Evolutionary conservation across 2,888 invertebrate genomes (phyloP).

Genomic region (Melieria crassipennis): DNA sequence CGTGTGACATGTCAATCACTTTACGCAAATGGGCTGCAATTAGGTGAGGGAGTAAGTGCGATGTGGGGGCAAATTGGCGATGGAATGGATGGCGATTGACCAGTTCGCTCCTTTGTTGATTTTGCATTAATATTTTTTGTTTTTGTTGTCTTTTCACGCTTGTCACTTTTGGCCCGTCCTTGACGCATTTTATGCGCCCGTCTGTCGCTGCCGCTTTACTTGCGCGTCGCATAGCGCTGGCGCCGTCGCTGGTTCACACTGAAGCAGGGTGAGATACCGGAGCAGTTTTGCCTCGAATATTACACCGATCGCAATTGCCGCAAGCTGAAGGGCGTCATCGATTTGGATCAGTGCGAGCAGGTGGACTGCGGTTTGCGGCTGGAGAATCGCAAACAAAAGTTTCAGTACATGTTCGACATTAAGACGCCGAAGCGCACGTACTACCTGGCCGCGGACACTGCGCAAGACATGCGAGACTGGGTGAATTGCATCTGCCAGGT

Average conservation of each 20-base stretch:
- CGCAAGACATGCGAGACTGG: conserved; percentile 95
- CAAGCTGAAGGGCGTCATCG: conserved; percentile 88
- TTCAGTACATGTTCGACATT: conserved; percentile 88
- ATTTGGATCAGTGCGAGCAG: conserved; percentile 96
- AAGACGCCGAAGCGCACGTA: conserved; percentile 90
- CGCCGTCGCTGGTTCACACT: conserved; percentile 94
- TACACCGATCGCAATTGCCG: conserved; percentile 88
- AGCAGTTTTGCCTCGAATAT: conserved; percentile 93
- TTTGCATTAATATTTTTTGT: background rate
- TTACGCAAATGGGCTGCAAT: no score
- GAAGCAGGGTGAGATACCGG: conserved; percentile 91
- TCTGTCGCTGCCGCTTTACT: background rate
- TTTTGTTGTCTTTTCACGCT: background rate
- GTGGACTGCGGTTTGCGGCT: conserved; percentile 88
- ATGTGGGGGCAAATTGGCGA: no score
- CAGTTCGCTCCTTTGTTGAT: background rate
- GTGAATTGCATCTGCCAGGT: conserved; percentile 93
- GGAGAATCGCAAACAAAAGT: conserved; percentile 82
- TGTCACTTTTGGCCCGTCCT: background rate
- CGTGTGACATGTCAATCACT: no score
- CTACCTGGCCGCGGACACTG: conserved; percentile 91
- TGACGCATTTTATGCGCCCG: background rate
- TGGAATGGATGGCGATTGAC: background rate
- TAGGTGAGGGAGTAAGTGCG: no score
- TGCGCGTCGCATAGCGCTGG: conserved; percentile 80